Evolutionary conservation across 2,888 invertebrate genomes (phyloP).

Genomic region (Penaeus monodon): DNA sequence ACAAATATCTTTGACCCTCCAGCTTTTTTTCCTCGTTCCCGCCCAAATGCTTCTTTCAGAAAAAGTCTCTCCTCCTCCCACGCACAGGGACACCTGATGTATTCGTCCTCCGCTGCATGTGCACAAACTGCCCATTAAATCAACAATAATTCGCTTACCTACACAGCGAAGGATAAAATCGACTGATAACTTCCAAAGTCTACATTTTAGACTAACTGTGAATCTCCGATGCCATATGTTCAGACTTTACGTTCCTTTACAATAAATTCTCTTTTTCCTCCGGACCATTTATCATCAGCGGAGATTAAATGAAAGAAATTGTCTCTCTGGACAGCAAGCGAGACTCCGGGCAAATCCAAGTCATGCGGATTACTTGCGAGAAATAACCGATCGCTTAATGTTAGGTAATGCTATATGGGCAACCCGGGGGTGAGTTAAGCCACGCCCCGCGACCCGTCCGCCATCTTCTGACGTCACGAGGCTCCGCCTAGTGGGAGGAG

Average conservation of each 20-base stretch:
- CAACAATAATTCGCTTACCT: slow-evolving; percentile 48
- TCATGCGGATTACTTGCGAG: too few species aligned
- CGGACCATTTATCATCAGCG: not conserved
- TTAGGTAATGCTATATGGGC: not conserved
- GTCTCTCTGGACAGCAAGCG: not conserved
- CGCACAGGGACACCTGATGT: not conserved
- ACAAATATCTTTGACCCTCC: not conserved
- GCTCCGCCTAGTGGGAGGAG: not conserved
- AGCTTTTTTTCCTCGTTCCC: not conserved
- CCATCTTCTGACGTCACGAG: too few species aligned
- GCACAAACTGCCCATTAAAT: slow-evolving; percentile 43
- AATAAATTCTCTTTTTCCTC: not conserved
- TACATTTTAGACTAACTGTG: slow-evolving; percentile 34
- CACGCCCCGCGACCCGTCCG: slow-evolving; percentile 33
- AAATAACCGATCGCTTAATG: too few species aligned
- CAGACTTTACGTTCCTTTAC: not conserved
- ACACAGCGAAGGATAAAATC: slow-evolving; percentile 52
- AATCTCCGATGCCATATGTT: slow-evolving; percentile 15
- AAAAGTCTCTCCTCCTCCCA: not conserved
- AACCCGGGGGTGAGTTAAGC: slow-evolving; percentile 33
- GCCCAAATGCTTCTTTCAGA: not conserved
- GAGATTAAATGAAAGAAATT: not conserved
- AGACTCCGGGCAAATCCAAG: not conserved
- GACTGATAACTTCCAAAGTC: slow-evolving; percentile 50
- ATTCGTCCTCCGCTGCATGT: slow-evolving; percentile 41